Base-by-base conservation (phyloP, 2,797 vertebrate species). In the Cyclura pinguis region DNA sequence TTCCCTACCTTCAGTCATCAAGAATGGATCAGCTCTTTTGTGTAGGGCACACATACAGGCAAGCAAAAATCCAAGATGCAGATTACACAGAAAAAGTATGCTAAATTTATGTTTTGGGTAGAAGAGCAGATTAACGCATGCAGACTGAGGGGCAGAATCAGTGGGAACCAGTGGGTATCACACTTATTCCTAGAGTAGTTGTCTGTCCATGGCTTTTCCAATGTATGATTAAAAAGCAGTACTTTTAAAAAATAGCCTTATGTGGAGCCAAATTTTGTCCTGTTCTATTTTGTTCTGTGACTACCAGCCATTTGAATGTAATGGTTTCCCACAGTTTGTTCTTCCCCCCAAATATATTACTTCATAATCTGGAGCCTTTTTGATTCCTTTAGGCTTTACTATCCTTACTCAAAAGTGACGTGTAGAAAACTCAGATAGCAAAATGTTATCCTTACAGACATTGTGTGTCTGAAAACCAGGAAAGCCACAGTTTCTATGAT, bases 311-410 rank as follows among this genome's bases (percentile, higher is more conserved):
- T 80, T 52, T 50, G 24, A 29, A 24, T 29, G 27, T 50, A 52
- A 47, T 81, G 2, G n/a, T 82, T 82, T 59, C 13, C 80, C 7
- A 59, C 80, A 59, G 7, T 52, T 52, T 12, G 52, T 52, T 52
- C 52, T 52, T 52, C 52, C 52, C 20, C 6, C 18, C 74, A 77
- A 77, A 42, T 42, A 77, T 22, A 77, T 18, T 35, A n/a, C 72
- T 16, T 35, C 14, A 42, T 77, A 77, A 77, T 42, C 55, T 62
- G 20, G n/a, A 62, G 22, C 20, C n/a, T 22, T 9, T 95, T 94
- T 88, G 93, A 94, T 95, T 91, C 93, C 91, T 27, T 83, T 86
- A 93, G 89, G 91, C 92, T 95, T 92, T 64, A 92, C 94, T 95
- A 86, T 93, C 80, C 87, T 52, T 87, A 88, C 87, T 1, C 89